Evolutionary conservation across 1,140 invertebrate genomes (phyloP), one percentile per base, ranked within the genome.

Genomic region (Drosophila sechellia): DNA sequence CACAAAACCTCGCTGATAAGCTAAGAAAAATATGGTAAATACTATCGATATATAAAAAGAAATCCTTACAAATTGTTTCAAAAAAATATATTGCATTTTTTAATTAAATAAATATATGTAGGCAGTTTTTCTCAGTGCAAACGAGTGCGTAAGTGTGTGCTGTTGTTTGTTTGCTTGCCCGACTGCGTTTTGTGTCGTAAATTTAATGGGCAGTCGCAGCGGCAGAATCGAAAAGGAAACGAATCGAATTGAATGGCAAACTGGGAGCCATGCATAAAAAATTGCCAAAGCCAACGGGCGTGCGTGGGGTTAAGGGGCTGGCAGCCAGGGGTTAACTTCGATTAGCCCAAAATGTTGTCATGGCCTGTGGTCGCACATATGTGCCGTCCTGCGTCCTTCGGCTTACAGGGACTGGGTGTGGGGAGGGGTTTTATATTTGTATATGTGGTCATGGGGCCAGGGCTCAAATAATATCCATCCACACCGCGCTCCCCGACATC

Each of bases 291-390:
- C 71, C 71, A 61, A 43, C 22, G 35, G 25, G 25, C 40, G 25
- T 34, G 59, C 31, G 40, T 37, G 60, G 27, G 72, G 20, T 37
- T 15, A 25, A 17, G 39, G 45, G 22, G 48, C 40, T 31, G 43
- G 15, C 84, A 83, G 64, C 84, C 83, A 86, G 81, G 83, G 83
- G 83, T 87, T 87, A 87, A 80, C 79, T 89, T 89, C 84, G 84
- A 89, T 89, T 89, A 89, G 84, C 84, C 84, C 79, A 53, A 86
- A 86, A 89, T 89, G 84, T 89, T 87, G 79, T 87, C 85, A 87
- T 84, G 84, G 76, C 79, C 84, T 89, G 84, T 84, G 83, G 81
- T 89, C 83, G 84, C 83, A 83, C 84, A 87, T 83, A 89, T 87
- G 84, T 89, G 79, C 63, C 64, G 56, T 40, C 49, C 56, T 57